These are phyloP conservation scores for Heteromormyrus szaboi DNA, from an alignment of 2,797 vertebrate genomes.

Conservation along the genomic window DNA sequence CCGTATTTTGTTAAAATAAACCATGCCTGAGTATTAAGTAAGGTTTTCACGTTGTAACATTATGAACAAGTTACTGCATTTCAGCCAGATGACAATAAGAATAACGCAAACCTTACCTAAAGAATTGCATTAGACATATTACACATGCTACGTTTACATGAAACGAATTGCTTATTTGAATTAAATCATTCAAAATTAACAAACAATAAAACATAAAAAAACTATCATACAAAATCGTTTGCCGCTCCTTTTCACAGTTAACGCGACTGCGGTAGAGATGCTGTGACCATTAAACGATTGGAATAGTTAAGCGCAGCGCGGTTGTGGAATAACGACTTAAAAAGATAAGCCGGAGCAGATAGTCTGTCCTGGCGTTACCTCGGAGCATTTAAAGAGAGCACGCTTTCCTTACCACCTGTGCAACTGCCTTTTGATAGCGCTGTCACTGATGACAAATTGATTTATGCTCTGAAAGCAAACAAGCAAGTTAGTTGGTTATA, in stretches of 20 bases:
- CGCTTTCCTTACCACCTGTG: conserved; percentile 14
- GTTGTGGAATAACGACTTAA: not conserved
- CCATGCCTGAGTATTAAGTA: not conserved
- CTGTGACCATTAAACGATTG: not conserved
- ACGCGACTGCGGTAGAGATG: not conserved
- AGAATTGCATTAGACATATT: not conserved
- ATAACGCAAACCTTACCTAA: not conserved
- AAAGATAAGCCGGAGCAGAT: not conserved
- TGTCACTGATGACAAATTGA: conserved; percentile 50
- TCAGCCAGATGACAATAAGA: not conserved
- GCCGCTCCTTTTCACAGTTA: not conserved
- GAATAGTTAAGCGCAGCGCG: not conserved
- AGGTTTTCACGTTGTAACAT: not conserved
- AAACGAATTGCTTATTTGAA: not conserved
- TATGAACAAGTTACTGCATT: not conserved
- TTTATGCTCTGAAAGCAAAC: conserved; percentile 39
- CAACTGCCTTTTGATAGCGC: conserved; percentile 45
- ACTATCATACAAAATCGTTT: not conserved
- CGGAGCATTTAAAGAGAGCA: not conserved
- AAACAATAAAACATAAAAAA: not conserved
- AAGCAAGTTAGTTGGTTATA: conserved; percentile 38
- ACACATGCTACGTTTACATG: not conserved
- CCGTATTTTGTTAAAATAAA: not conserved
- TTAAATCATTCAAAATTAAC: not conserved
- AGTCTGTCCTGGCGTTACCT: not conserved